Percentiles rank a stretch among this genome's conserved stretches.
Conservation (phyloP, 1,140 invertebrate genomes). For the Zaprionus ornatus region DNA sequence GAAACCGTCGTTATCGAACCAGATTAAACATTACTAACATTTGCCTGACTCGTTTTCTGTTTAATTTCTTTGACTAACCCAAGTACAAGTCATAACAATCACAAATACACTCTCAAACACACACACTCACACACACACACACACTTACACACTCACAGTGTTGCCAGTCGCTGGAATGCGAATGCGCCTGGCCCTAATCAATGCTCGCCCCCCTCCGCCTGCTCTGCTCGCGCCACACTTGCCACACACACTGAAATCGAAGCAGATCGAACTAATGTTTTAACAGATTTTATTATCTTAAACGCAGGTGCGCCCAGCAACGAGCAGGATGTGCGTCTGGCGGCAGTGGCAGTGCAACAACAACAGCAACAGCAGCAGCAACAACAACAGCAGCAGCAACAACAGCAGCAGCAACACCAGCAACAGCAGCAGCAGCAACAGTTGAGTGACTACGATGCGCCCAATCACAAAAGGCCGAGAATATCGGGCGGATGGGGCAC, state of each 20-base stretch:
- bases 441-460: slow-evolving; percentile 91
- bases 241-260: slow-evolving; percentile 61
- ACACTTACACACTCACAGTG: slow-evolving; percentile 16
- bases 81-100: not conserved
- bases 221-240: slow-evolving; percentile 29
- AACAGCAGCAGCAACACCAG: slow-evolving; percentile 74
- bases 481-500: slow-evolving; percentile 93
- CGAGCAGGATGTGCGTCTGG: slow-evolving; percentile 86
- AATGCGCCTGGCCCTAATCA: slow-evolving; percentile 47
- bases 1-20: not conserved
- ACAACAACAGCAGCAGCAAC: slow-evolving; percentile 66
- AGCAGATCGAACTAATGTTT: slow-evolving; percentile 72
- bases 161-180: slow-evolving; percentile 54
- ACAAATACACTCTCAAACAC: not conserved
- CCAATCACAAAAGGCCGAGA: slow-evolving; percentile 91
- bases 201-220: slow-evolving; percentile 37
- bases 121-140: slow-evolving; percentile 27
- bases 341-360: slow-evolving; percentile 71
- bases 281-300: slow-evolving; percentile 84
- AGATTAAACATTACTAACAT: not conserved
- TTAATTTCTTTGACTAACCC: slow-evolving; percentile 32
- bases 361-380: slow-evolving; percentile 73
- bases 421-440: slow-evolving; percentile 82
- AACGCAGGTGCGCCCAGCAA: slow-evolving; percentile 90
- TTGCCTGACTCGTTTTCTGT: slow-evolving; percentile 34